These are phyloP conservation scores for Telenomus remus DNA, from an alignment of 1,140 invertebrate genomes.

Conservation along the genomic window DNA sequence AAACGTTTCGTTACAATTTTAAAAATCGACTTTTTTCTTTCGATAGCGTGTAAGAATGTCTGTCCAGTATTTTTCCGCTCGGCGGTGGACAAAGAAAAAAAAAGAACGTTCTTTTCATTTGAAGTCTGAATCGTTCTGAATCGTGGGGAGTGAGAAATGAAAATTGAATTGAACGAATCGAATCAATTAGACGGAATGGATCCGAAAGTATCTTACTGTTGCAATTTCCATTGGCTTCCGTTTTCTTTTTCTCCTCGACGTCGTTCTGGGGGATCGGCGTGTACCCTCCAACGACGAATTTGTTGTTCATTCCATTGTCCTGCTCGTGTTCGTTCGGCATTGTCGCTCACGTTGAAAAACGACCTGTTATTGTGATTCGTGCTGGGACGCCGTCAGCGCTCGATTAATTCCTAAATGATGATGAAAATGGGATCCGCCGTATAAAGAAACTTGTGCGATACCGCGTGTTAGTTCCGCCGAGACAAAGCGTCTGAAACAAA, in stretches of 20 bases:
- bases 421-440: slow-evolving; percentile 14
- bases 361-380: slow-evolving; percentile 17
- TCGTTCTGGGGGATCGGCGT: slow-evolving; percentile 58
- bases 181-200: no score
- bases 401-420: slow-evolving; percentile 25
- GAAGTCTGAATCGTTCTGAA: no score
- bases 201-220: slow-evolving; percentile 43
- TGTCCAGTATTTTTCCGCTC: no score
- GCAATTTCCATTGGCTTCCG: slow-evolving; percentile 38
- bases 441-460: slow-evolving; percentile 14
- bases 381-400: slow-evolving; percentile 8
- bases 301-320: slow-evolving; percentile 72
- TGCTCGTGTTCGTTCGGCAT: slow-evolving; percentile 69
- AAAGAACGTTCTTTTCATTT: no score
- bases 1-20: no score
- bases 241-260: slow-evolving; percentile 24
- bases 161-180: no score
- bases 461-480: slow-evolving; percentile 12
- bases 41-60: no score
- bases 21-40: no score
- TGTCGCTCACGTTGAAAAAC: slow-evolving; percentile 33
- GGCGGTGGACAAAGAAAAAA: no score
- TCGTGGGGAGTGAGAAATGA: no score
- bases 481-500: slow-evolving; percentile 32
- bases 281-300: slow-evolving; percentile 64